Evolutionary conservation across 2,797 vertebrate genomes (phyloP).

Genomic region (Esox lucius): DNA sequence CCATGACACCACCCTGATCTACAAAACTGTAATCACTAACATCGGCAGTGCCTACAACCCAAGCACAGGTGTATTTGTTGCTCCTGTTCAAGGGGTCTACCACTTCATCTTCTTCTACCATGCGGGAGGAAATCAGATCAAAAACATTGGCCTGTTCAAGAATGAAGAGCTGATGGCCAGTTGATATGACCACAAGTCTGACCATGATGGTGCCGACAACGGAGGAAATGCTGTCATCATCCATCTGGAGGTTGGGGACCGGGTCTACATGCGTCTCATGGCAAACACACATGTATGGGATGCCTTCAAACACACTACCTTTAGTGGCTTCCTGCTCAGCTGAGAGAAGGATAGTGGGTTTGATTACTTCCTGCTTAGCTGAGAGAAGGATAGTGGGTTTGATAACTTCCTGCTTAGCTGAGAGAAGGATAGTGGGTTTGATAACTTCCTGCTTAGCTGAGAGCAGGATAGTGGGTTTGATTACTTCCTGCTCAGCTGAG

Average conservation of each 20-base stretch:
- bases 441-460: too few species aligned
- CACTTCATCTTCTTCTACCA: slow-evolving; percentile 3
- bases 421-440: too few species aligned
- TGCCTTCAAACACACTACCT: not conserved
- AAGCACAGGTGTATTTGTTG: not conserved
- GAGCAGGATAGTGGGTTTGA: too few species aligned
- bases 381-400: too few species aligned
- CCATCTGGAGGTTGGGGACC: not conserved
- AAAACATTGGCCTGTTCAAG: not conserved
- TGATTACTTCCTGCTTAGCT: too few species aligned
- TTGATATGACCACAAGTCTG: not conserved
- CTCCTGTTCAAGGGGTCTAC: not conserved
- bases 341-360: too few species aligned
- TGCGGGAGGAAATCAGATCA: not conserved
- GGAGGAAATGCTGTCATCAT: not conserved
- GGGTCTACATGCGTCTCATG: not conserved
- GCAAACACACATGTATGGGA: not conserved
- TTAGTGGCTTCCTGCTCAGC: too few species aligned
- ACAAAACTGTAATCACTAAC: not conserved
- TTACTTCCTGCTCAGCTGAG: too few species aligned
- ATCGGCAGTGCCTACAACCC: slow-evolving; percentile 6
- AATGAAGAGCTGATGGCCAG: not conserved
- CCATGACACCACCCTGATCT: not conserved
- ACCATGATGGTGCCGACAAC: not conserved
- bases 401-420: too few species aligned